phyloP scores from a whole-genome alignment of 2,797 vertebrate genomes.

The Tragelaphus oryx region DNA sequence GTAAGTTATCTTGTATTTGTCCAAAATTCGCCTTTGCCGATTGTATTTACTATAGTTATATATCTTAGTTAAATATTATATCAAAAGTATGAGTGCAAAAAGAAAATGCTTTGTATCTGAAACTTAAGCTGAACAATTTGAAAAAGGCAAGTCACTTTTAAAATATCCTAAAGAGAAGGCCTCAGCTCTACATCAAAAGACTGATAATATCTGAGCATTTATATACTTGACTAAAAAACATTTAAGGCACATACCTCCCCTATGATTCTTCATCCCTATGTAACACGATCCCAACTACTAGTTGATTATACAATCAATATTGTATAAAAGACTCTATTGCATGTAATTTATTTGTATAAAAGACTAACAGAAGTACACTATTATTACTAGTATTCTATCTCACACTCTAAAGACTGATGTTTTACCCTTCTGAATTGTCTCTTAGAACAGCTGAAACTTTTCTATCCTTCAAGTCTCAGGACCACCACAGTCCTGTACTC shows the following conservation, averaged over 20 bases:
- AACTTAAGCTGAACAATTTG: background rate
- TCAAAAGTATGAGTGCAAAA: slow-evolving; percentile 23
- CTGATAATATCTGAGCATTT: background rate
- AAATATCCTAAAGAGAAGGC: background rate
- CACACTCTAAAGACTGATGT: background rate
- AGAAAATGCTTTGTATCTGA: slow-evolving; percentile 30
- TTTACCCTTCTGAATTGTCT: background rate
- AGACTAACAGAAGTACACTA: background rate
- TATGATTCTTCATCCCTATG: background rate
- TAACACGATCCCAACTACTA: background rate
- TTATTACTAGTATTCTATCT: background rate
- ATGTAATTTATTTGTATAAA: background rate
- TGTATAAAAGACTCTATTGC: background rate
- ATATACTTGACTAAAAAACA: background rate
- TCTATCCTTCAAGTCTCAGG: background rate
- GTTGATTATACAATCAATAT: background rate
- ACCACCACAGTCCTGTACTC: background rate
- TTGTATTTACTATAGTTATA: slow-evolving; percentile 12
- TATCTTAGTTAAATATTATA: slow-evolving; percentile 1
- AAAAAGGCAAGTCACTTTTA: background rate
- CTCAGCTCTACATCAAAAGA: background rate
- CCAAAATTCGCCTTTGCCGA: background rate
- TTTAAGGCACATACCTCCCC: background rate
- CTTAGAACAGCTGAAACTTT: background rate
- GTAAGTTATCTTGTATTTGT: background rate